A percentile compares a stretch with the other conserved stretches of the same genome.
Evolutionary conservation across 2,888 invertebrate species (phyloP).

Genomic region (Acronicta alni): DNA sequence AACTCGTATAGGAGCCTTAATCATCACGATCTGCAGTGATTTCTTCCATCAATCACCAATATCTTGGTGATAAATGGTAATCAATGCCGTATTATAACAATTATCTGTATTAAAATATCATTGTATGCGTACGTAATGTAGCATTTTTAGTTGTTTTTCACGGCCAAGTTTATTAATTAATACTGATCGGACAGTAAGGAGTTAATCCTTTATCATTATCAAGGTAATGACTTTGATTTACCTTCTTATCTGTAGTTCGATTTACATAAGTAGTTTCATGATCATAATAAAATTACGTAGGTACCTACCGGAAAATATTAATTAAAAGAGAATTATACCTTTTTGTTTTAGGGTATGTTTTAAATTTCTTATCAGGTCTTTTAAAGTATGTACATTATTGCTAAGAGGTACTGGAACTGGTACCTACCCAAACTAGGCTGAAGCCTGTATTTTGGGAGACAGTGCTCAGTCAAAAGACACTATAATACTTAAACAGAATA

Average conservation of each 20-base stretch:
- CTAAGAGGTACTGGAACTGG: no score
- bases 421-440: no score
- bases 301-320: not conserved
- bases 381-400: no score
- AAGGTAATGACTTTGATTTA: slow-evolving; percentile 26
- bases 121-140: slow-evolving; percentile 8
- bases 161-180: not conserved
- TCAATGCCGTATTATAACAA: slow-evolving; percentile 41
- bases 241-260: slow-evolving; percentile 17
- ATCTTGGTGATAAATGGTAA: slow-evolving; percentile 47
- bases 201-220: slow-evolving; percentile 28
- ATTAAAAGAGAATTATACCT: no score
- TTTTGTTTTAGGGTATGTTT: no score
- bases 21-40: slow-evolving; percentile 63
- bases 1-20: slow-evolving; percentile 46
- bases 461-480: no score
- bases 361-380: no score
- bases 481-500: no score
- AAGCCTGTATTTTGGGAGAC: no score
- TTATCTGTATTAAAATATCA: slow-evolving; percentile 31
- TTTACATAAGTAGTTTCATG: slow-evolving; percentile 1
- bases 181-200: slow-evolving; percentile 8
- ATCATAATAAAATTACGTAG: not conserved
- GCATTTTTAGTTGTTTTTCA: slow-evolving; percentile 19
- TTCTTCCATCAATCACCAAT: slow-evolving; percentile 54